A percentile compares a stretch with the other conserved stretches of the same genome.
These are phyloP conservation scores for Anthopleura xanthogrammica DNA, from an alignment of 92 coral and sea anemone genomes.

Conservation along the genomic window DNA sequence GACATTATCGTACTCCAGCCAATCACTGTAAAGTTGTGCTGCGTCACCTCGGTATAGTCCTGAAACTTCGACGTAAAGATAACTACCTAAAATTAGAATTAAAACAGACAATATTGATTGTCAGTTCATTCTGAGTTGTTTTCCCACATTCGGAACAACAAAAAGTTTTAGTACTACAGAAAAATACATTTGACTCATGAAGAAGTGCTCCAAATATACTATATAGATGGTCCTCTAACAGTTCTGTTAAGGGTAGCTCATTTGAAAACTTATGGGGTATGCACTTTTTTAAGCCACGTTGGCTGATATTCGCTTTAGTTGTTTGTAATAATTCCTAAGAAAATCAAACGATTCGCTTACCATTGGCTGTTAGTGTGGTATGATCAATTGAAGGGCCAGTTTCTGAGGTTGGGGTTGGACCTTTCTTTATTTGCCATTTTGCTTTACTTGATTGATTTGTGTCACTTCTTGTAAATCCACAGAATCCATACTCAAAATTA, in stretches of 20 bases:
- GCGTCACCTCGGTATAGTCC: background rate
- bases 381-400: constrained; percentile 20
- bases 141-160: no score
- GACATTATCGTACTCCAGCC: constrained; percentile 10
- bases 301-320: background rate
- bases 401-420: constrained; percentile 8
- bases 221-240: no score
- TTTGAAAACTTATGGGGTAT: no score
- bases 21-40: constrained; percentile 18
- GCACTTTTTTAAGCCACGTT: no score
- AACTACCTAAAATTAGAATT: background rate
- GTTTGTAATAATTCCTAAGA: no score
- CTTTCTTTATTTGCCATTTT: constrained; percentile 14
- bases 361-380: constrained; percentile 3
- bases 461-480: background rate
- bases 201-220: no score
- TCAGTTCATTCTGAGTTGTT: no score
- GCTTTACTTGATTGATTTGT: background rate
- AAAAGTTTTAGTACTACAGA: no score
- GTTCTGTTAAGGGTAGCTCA: no score
- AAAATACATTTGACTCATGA: no score
- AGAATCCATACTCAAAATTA: constrained; percentile 21
- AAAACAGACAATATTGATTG: no score
- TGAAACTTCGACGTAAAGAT: constrained; percentile 24
- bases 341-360: background rate